Evolutionary conservation across 92 coral and sea anemone genomes (phyloP), one percentile per base, ranked within the genome.

Genomic region (Desmophyllum pertusum): DNA sequence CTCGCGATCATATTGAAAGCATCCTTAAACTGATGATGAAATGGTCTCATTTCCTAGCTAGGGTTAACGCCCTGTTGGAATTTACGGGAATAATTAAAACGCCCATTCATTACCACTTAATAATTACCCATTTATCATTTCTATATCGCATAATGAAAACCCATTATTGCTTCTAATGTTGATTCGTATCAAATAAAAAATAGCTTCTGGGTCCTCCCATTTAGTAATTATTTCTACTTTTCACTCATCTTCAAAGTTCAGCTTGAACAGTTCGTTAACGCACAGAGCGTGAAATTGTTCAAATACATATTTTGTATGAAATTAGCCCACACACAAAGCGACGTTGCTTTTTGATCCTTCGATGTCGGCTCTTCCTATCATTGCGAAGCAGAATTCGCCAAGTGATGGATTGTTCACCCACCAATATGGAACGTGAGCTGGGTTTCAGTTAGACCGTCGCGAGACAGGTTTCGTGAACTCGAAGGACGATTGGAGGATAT

Each of bases 251-350:
- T 1, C 57, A 71, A 10, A 25, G 23, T 27, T 31, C n/a, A 75
- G 43, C 79, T 35, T 48, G 79, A 48, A 33, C 25, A 31, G 18
- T 36, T 75, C 71, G 17, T 31, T n/a, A n/a, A n/a, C n/a, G n/a
- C n/a, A n/a, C n/a, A n/a, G n/a, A n/a, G n/a, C n/a, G n/a, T n/a
- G n/a, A n/a, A n/a, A n/a, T n/a, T n/a, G n/a, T n/a, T n/a, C n/a
- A n/a, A n/a, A 19, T 25, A 11, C 65, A 27, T 23, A 25, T 27
- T 53, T 53, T 19, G 6, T 19, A 18, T 55, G 21, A 23, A n/a
- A 19, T 59, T 59, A 59, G 65, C 65, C 65, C 65, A 59, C 65
- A 59, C 65, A 59, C 15, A 59, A n/a, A n/a, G n/a, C n/a, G n/a
- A n/a, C n/a, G n/a, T n/a, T n/a, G n/a, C n/a, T n/a, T n/a, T n/a